These are phyloP conservation scores for Leptodactylus fallax DNA, from an alignment of 2,797 vertebrate genomes.

Conservation along the genomic window DNA sequence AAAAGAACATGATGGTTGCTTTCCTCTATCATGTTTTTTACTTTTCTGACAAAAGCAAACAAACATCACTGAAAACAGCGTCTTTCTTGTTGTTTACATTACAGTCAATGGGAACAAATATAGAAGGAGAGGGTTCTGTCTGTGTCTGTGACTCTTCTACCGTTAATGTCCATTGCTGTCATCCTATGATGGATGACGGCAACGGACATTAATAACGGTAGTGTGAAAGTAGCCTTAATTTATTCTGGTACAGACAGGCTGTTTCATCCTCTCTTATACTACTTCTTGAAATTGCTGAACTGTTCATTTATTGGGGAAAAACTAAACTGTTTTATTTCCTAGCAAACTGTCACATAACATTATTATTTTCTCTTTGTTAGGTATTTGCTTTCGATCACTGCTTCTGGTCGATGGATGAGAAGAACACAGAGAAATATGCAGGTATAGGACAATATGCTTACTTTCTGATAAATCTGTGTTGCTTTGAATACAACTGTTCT, in stretches of 20 bases:
- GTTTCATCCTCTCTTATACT: not conserved
- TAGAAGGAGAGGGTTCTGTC: no score
- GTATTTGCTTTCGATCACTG: conserved; percentile 99
- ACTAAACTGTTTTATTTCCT: not conserved
- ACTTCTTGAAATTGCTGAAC: not conserved
- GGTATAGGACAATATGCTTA: conserved; percentile 77
- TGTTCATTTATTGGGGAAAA: not conserved
- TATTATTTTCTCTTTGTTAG: conserved; percentile 72
- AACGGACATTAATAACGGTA: no score
- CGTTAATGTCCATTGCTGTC: no score
- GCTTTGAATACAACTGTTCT: not conserved
- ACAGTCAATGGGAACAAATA: no score
- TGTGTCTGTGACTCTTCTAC: no score
- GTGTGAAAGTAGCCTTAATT: no score
- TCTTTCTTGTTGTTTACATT: no score
- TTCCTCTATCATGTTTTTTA: no score
- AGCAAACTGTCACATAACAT: not conserved
- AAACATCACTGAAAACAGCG: no score
- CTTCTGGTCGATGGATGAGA: conserved; percentile 99
- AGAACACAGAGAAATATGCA: conserved; percentile 93
- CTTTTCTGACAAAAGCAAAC: no score
- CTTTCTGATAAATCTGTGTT: not conserved
- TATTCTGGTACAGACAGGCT: not conserved
- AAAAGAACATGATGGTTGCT: no score
- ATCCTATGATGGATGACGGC: no score